Evolutionary conservation across 92 coral and sea anemone species (phyloP).

Genomic region (Pocillopora grandis): DNA sequence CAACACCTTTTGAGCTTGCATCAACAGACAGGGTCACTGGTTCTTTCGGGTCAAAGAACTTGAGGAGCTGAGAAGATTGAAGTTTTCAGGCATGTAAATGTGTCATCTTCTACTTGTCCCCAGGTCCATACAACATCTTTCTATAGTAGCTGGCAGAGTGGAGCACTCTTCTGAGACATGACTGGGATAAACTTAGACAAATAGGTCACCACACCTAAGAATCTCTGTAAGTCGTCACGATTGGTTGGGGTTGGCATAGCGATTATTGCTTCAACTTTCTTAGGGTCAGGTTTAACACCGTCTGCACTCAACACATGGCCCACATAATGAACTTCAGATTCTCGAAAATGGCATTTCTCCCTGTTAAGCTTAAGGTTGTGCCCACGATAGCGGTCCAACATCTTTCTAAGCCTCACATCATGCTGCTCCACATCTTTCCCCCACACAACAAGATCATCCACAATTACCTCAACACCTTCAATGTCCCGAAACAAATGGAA

Average conservation of each 20-base stretch:
- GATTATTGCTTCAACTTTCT: too few species aligned
- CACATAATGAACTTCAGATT: too few species aligned
- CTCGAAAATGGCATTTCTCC: not conserved
- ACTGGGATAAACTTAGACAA: slow-evolving; percentile 35
- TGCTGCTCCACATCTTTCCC: slow-evolving; percentile 36
- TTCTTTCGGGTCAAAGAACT: too few species aligned
- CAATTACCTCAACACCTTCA: slow-evolving; percentile 37
- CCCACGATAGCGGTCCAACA: slow-evolving; percentile 38
- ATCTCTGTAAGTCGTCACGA: too few species aligned
- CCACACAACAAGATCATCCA: slow-evolving; percentile 47
- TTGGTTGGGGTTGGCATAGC: too few species aligned
- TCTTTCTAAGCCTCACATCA: slow-evolving; percentile 40
- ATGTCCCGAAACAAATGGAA: slow-evolving; percentile 33
- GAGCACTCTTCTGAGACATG: slow-evolving; percentile 28
- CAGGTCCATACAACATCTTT: not conserved
- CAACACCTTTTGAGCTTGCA: not conserved
- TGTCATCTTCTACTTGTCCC: not conserved
- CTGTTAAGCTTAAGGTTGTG: slow-evolving; percentile 10
- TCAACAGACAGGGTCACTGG: too few species aligned
- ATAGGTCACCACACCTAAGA: too few species aligned
- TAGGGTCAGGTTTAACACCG: too few species aligned
- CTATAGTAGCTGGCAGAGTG: slow-evolving; percentile 20
- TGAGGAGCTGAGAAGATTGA: too few species aligned
- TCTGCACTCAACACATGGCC: too few species aligned
- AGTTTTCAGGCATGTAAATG: too few species aligned